These are phyloP conservation scores for Phocides pigmalion DNA, from an alignment of 1,140 invertebrate genomes.

Conservation along the genomic window DNA sequence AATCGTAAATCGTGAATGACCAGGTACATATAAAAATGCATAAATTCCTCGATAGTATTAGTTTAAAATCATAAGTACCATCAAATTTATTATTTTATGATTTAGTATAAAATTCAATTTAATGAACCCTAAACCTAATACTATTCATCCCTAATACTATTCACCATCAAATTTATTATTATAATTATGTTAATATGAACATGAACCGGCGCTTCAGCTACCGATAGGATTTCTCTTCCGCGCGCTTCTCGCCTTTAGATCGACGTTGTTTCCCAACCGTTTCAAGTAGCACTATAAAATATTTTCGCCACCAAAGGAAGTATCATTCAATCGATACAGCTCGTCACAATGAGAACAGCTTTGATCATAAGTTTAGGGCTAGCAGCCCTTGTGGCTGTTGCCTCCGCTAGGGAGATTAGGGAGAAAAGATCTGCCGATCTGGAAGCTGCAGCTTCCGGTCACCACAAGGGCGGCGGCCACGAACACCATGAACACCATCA, in stretches of 20 bases:
- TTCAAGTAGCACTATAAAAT: slow-evolving; percentile 68
- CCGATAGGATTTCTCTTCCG: slow-evolving; percentile 21
- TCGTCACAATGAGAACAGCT: slow-evolving; percentile 55
- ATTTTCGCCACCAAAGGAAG: slow-evolving; percentile 52
- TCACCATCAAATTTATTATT: too few species aligned
- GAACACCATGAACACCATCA: slow-evolving; percentile 84
- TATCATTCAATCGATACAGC: slow-evolving; percentile 64
- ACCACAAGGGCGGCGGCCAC: slow-evolving; percentile 82
- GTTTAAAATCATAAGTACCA: too few species aligned
- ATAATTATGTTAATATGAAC: too few species aligned
- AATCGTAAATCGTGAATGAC: too few species aligned
- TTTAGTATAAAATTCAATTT: too few species aligned
- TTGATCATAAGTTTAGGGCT: slow-evolving; percentile 66
- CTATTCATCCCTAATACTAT: too few species aligned
- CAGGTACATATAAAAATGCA: too few species aligned
- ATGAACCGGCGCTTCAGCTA: not conserved
- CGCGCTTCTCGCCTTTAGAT: slow-evolving; percentile 8
- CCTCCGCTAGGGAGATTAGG: slow-evolving; percentile 58
- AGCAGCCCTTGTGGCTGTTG: slow-evolving; percentile 57
- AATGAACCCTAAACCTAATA: too few species aligned
- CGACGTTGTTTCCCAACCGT: slow-evolving; percentile 56
- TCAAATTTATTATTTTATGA: too few species aligned
- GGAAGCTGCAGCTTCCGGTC: slow-evolving; percentile 80
- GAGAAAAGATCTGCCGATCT: slow-evolving; percentile 81
- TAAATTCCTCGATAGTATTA: too few species aligned